phyloP scores from a whole-genome alignment of 2,113 vertebrate genomes.

The Benitochromis conjunctus region DNA sequence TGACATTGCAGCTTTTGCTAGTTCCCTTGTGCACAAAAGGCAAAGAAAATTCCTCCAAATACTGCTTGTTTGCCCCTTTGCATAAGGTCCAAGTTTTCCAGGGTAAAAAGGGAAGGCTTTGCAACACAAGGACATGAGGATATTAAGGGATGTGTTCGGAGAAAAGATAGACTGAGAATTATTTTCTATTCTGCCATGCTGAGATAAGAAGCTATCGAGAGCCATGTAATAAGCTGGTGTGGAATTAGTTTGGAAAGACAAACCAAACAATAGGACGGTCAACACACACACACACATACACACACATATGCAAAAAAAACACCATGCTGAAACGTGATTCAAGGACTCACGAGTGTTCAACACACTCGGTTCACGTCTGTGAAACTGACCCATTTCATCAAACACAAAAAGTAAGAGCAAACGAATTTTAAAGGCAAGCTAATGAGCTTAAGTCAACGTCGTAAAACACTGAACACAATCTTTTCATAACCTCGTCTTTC shows the following conservation, averaged over 20 bases:
- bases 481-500: neutral
- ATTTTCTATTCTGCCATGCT: conserved; percentile 2
- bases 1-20: conserved; percentile 6
- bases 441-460: neutral
- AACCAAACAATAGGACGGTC: neutral
- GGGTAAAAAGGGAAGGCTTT: neutral
- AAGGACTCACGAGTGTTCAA: neutral
- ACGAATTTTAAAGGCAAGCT: neutral
- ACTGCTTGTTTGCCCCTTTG: neutral
- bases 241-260: conserved; percentile 27
- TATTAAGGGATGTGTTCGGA: neutral
- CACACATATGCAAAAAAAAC: accelerated
- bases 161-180: neutral
- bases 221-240: conserved; percentile 38
- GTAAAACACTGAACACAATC: neutral
- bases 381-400: neutral
- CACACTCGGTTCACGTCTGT: neutral
- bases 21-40: neutral
- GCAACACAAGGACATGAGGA: neutral
- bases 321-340: neutral
- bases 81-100: neutral
- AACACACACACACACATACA: neutral
- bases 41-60: neutral
- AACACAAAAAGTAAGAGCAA: neutral
- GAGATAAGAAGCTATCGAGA: conserved; percentile 30